Percentiles rank a stretch among this genome's conserved stretches.
These are phyloP conservation scores for Tetanocera ferruginea DNA, from an alignment of 2,888 invertebrate genomes.

Conservation along the genomic window DNA sequence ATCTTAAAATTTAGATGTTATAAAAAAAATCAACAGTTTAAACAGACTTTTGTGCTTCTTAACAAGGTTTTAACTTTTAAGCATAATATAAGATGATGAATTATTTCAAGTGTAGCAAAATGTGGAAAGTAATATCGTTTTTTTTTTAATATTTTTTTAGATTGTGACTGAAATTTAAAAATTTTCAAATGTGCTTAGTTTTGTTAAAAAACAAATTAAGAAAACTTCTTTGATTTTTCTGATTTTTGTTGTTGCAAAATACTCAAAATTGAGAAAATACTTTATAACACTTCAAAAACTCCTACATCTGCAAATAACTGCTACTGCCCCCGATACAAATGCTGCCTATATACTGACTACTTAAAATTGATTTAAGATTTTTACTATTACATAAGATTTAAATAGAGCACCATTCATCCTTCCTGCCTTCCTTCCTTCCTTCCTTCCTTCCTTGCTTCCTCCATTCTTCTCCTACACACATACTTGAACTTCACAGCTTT, in stretches of 20 bases:
- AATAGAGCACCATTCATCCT: neutral
- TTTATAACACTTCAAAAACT: neutral
- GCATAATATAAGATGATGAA: too few species aligned
- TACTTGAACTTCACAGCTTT: conserved; percentile 8
- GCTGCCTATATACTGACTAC: neutral
- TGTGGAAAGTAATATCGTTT: neutral
- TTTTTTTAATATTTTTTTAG: neutral
- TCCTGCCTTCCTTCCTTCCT: neutral
- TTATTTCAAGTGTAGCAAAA: too few species aligned
- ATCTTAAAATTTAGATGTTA: neutral
- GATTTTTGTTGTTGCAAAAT: conserved; percentile 18
- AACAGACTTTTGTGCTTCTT: too few species aligned
- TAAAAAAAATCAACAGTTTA: too few species aligned
- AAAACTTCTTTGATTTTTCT: neutral
- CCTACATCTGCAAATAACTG: neutral
- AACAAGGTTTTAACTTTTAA: too few species aligned
- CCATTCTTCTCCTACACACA: neutral
- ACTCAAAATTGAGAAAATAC: conserved; percentile 23
- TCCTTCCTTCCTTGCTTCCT: neutral
- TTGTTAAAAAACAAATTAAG: neutral
- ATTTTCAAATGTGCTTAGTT: neutral
- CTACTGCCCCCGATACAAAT: neutral
- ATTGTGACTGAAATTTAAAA: neutral
- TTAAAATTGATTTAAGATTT: conserved; percentile 14
- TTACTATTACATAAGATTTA: neutral